phyloP scores from a whole-genome alignment of 1,140 invertebrate genomes.

The Acromyrmex charruanus region DNA sequence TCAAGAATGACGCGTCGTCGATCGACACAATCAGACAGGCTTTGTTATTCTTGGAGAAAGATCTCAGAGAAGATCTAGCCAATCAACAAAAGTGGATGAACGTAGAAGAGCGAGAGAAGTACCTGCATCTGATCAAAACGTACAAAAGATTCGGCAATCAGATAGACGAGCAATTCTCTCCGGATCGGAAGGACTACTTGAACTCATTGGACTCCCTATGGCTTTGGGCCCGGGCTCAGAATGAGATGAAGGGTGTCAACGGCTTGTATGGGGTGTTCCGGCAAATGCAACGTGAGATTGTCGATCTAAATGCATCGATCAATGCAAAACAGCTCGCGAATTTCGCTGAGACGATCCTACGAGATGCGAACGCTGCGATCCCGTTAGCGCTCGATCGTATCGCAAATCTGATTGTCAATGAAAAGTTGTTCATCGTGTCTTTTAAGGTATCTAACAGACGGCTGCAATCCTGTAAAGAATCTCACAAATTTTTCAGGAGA shows the following conservation, averaged over 20 bases:
- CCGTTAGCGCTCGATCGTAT: constrained; percentile 85
- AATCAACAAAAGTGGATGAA: constrained; percentile 15
- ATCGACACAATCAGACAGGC: constrained; percentile 88
- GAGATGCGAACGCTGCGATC: constrained; percentile 87
- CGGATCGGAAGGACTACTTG: constrained; percentile 80
- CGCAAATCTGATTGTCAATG: constrained; percentile 86
- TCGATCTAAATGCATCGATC: constrained; percentile 77
- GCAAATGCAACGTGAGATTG: constrained; percentile 84
- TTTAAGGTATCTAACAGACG: constrained; percentile 87
- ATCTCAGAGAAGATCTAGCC: constrained; percentile 44
- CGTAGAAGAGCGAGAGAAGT: constrained; percentile 42
- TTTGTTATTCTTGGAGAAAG: constrained; percentile 86
- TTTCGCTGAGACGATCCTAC: constrained; percentile 88
- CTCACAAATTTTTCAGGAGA: background rate
- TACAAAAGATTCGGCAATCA: constrained; percentile 87
- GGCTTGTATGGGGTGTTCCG: constrained; percentile 88
- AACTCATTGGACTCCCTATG: constrained; percentile 85
- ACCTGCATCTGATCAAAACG: constrained; percentile 85
- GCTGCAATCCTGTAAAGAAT: background rate
- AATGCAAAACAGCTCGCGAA: constrained; percentile 87
- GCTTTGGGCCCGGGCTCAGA: constrained; percentile 87
- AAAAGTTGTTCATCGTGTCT: constrained; percentile 88
- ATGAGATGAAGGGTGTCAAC: constrained; percentile 87
- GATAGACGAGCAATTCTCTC: constrained; percentile 80
- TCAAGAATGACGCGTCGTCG: constrained; percentile 49